Evolutionary conservation across 2,113 vertebrate genomes (phyloP), one percentile per base, ranked within the genome.

Genomic region (Phaethon lepturus): DNA sequence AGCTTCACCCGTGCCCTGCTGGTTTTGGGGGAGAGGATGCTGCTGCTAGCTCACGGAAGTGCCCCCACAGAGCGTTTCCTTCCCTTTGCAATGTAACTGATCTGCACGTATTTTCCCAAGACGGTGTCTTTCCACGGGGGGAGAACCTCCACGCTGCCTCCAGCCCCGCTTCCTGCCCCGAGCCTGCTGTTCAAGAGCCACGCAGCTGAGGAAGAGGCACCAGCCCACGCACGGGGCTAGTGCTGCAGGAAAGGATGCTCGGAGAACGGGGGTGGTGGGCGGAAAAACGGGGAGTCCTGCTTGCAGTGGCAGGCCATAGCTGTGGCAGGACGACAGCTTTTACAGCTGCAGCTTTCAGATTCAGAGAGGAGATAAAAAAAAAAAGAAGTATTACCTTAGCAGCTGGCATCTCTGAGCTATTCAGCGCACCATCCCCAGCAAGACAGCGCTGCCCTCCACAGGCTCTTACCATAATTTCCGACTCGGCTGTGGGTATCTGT

Each of bases 321-420:
- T 78, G 52, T 89, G 60, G 60, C 81, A 88, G 75, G 50, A 47
- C 0, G 3, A 50, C 89, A 87, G 76, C 59, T 93, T 77, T 81
- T 69, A 47, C 72, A 89, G 59, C 93, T 96, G 73, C 76, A 89
- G 87, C 53, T 88, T 88, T 88, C 74, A 50, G 58, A 71, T 77
- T 95, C 55, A 88, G 83, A 89, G 58, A 89, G 58, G 64, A 92
- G 31, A 85, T 45, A 29, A 75, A 85, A 38, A 38, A 38, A 62
- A 78, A 84, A 64, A 81, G 26, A 40, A 67, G n/a, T 52, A 86
- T 95, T 97, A 97, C 97, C 92, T 92, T 93, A 80, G 96, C 53
- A 95, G 91, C 82, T 78, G 93, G 81, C 80, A 85, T 81, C 88
- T 89, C 60, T 95, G 69, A 91, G 86, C 58, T 74, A 56, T 13